Evolutionary conservation across 2,888 invertebrate genomes (phyloP), one percentile per base, ranked within the genome.

Genomic region (Hyppa rectilinea): DNA sequence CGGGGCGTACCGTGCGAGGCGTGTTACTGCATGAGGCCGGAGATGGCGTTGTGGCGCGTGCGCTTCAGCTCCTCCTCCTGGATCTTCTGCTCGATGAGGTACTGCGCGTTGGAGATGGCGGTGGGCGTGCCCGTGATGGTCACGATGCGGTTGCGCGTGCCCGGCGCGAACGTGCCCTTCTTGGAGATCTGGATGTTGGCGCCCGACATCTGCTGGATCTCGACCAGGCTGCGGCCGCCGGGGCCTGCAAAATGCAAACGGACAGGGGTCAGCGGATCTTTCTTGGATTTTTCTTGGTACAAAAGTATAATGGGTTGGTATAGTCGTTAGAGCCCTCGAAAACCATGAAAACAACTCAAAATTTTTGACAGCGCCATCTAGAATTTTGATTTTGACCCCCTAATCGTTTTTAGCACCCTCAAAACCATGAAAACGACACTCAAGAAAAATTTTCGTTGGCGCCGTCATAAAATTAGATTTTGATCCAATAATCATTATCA

Each of bases 151-250:
- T 99, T 99, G 94, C 99, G 98, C 86, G 99, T 99, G 95, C 99
- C 99, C 85, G 99, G 99, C 90, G 99, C 98, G 97, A 98, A 99
- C 91, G 98, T 98, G 94, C 99, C 99, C 96, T 99, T 99, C 97
- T 99, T 99, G 87, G 99, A 99, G 96, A 99, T 99, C 97, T 99
- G 99, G 96, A 99, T 99, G 96, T 98, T 99, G 95, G 99, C 99
- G 94, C 99, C 99, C 92, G 99, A 99, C 96, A 98, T 97, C 96
- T 99, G 98, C 96, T 99, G 99, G 96, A 99, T 98, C 97, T 99
- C 99, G 91, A 99, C 98, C 93, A 99, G 97, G 95, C 99, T 98
- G 96, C 99, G 98, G 84, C 99, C 99, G 92, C 99, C 99, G 86
- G 99, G 99, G 92, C 98, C 97, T 97, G 96, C 63, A 75, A 75